Evolutionary conservation across 2,113 vertebrate genomes (phyloP).

Genomic region (Cervus canadensis): DNA sequence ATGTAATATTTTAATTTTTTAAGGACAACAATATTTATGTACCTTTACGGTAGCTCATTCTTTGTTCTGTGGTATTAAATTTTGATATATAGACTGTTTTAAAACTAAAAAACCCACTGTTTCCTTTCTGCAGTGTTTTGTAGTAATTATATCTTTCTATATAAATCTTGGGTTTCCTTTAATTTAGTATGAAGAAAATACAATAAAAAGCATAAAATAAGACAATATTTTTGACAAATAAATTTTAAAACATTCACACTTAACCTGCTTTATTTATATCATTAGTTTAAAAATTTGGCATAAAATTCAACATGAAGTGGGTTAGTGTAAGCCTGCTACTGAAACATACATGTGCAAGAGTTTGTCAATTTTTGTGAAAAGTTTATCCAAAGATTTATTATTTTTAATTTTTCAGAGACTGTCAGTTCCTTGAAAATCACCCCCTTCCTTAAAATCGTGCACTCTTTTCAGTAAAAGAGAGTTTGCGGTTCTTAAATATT

Average conservation of each 20-base stretch:
- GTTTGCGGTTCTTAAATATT: constrained; percentile 79
- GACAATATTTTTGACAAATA: background rate
- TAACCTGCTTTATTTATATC: background rate
- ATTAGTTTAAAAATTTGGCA: background rate
- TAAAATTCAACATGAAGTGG: background rate
- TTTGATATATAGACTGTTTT: background rate
- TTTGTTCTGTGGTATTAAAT: background rate
- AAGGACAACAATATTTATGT: background rate
- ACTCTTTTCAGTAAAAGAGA: constrained; percentile 65
- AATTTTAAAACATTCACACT: background rate
- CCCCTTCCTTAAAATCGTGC: constrained; percentile 38
- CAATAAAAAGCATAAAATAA: background rate
- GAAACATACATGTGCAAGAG: background rate
- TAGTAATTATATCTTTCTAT: background rate
- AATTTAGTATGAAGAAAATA: background rate
- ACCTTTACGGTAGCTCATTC: background rate
- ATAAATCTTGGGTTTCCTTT: background rate
- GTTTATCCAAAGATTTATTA: background rate
- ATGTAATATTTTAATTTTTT: background rate
- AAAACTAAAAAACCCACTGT: background rate
- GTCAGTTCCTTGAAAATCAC: constrained; percentile 44
- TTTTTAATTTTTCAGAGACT: background rate
- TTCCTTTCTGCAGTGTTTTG: background rate
- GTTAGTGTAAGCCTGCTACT: background rate
- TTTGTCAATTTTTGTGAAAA: background rate